Base-by-base conservation (phyloP, 2,113 vertebrate species). In the Tauraco erythrolophus region DNA sequence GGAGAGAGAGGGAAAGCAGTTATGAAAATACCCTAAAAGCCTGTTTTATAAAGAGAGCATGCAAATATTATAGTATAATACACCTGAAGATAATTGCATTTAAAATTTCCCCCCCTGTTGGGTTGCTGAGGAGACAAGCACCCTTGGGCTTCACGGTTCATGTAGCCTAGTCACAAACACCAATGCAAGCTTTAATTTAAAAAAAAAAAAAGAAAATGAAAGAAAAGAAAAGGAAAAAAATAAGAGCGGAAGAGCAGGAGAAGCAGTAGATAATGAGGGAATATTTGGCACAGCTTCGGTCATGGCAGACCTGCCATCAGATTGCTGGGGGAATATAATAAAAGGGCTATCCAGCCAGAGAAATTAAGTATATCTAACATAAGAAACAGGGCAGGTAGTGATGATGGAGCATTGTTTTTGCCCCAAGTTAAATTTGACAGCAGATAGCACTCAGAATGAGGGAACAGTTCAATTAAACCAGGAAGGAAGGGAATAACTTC, bases 1-100 rank as follows among this genome's bases (percentile, higher is more conserved):
- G 21, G 56, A 94, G 66, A 76, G 78, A 97, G n/a, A 78, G 33
- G 11, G 50, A 74, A 60, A 82, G 76, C 69, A 80, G 41, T 50
- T 86, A 81, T 51, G 54, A 89, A 97, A 97, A 92, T 50, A 17
- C 60, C 89, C 88, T 69, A 88, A 94, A 96, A 95, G 27, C 56
- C 60, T 82, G 46, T 70, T 76, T 95, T 58, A 79, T 72, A 92
- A 95, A 89, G n/a, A 58, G 18, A 86, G 43, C 72, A 80, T 65
- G 56, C 58, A 89, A 92, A 90, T 74, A 91, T 51, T 93, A 84
- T 24, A 46, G 2, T 50, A 5, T 24, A 71, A 78, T 41, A 64
- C 77, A 92, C 94, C 93, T 97, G 68, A 91, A 96, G 66, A 95
- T 25, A 77, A 96, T 37, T 85, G 51, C 65, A 95, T 78, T 95